These are phyloP conservation scores for Tipula confusa DNA, from an alignment of 2,888 invertebrate genomes.

Conservation along the genomic window DNA sequence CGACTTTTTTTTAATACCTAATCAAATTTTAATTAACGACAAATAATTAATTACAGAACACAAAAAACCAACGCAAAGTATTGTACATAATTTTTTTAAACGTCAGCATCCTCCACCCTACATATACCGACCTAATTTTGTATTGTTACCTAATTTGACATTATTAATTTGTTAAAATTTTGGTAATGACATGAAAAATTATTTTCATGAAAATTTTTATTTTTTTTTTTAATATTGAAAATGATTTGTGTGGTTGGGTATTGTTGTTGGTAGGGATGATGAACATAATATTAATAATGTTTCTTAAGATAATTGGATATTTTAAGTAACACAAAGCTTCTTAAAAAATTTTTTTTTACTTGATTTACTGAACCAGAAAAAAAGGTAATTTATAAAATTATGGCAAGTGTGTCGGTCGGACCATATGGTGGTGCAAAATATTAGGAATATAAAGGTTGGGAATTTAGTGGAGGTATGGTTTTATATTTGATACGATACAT, in stretches of 20 bases:
- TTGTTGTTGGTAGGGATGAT: background rate
- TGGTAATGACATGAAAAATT: constrained; percentile 25
- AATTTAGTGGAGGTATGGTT: background rate
- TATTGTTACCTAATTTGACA: background rate
- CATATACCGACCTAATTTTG: background rate
- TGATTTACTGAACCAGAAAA: constrained; percentile 20
- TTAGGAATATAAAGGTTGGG: background rate
- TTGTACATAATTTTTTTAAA: background rate
- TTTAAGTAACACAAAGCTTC: constrained; percentile 20
- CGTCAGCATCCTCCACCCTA: background rate
- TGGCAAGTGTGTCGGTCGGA: background rate
- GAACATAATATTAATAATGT: background rate
- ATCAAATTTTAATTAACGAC: background rate
- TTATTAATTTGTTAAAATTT: constrained; percentile 12
- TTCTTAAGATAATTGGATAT: constrained; percentile 25
- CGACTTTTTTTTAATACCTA: background rate
- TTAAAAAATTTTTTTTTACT: background rate
- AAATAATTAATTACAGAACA: background rate
- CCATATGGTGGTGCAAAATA: background rate
- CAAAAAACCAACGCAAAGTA: background rate
- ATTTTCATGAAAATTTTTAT: background rate
- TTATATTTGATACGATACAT: background rate
- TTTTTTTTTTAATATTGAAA: background rate
- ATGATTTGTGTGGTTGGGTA: background rate
- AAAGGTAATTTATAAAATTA: constrained; percentile 25